A percentile compares a stretch with the other conserved stretches of the same genome.
Conservation (phyloP, 2,113 vertebrate species). For the Numida meleagris region DNA sequence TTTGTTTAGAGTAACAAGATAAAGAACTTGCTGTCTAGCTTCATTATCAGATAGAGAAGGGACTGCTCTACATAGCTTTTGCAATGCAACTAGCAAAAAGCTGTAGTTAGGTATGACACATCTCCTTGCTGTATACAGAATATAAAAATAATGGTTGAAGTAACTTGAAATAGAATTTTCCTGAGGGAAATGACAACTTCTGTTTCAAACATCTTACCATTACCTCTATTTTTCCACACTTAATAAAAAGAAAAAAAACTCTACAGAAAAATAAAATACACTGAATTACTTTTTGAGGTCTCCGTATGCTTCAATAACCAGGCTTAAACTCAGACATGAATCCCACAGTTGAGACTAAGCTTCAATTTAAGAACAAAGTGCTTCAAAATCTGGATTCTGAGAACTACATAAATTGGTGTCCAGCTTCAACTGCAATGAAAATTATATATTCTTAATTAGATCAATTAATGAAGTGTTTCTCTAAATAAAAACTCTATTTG, state of each 20-base stretch:
- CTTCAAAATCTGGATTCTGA: not conserved
- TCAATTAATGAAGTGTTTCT: not conserved
- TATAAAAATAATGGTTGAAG: not conserved
- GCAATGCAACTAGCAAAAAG: not conserved
- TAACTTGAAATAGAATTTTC: not conserved
- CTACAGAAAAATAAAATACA: not conserved
- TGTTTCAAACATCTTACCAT: not conserved
- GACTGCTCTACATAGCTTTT: not conserved
- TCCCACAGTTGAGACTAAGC: not conserved
- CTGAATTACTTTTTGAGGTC: not conserved
- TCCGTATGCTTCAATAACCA: not conserved
- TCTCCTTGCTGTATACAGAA: not conserved
- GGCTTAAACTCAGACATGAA: not conserved
- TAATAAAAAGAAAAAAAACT: not conserved
- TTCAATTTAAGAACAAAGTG: not conserved
- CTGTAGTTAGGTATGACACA: not conserved
- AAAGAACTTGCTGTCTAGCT: conserved; percentile 13
- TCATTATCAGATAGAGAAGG: not conserved
- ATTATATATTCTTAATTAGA: not conserved
- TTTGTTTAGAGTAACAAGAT: not conserved
- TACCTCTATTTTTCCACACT: not conserved
- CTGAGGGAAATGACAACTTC: not conserved
- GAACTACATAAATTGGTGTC: not conserved
- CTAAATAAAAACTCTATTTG: not conserved
- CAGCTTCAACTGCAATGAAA: not conserved